These are phyloP conservation scores for Enoplolaimus lenunculus DNA, from an alignment of 2,888 invertebrate genomes.

Conservation along the genomic window DNA sequence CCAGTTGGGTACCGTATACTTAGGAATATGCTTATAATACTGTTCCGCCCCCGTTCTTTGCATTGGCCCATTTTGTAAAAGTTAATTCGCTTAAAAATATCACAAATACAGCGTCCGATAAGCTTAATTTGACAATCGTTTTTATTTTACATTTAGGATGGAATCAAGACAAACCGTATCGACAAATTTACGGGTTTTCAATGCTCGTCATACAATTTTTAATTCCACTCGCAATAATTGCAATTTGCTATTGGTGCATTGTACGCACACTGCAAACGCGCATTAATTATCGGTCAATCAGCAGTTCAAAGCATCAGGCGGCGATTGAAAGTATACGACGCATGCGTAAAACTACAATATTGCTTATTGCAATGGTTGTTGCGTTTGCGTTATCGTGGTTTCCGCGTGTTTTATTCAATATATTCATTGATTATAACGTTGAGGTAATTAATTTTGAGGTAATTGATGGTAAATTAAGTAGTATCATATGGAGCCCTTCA, in stretches of 20 bases:
- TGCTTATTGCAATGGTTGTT: constrained; percentile 16
- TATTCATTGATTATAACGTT: constrained; percentile 10
- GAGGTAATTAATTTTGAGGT: too few relatives aligned
- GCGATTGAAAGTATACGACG: constrained; percentile 4
- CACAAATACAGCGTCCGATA: too few relatives aligned
- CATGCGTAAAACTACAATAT: constrained; percentile 8
- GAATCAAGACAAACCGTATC: background rate
- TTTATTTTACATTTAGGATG: too few relatives aligned
- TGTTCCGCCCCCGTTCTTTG: too few relatives aligned
- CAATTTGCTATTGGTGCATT: constrained; percentile 10
- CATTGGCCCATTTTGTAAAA: too few relatives aligned
- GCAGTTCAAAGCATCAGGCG: too few relatives aligned
- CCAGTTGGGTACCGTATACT: too few relatives aligned
- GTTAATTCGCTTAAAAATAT: too few relatives aligned
- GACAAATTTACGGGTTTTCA: constrained; percentile 11
- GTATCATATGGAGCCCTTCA: too few relatives aligned
- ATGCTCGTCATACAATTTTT: constrained; percentile 12
- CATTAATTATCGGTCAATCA: background rate
- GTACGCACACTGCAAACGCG: background rate
- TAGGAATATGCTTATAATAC: too few relatives aligned
- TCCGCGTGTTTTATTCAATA: constrained; percentile 17
- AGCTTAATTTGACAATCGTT: too few relatives aligned
- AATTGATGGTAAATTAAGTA: too few relatives aligned
- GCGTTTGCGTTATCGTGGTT: constrained; percentile 15
- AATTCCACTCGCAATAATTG: constrained; percentile 14